Evolutionary conservation across 2,888 invertebrate genomes (phyloP).

Genomic region (Plebejus argus): DNA sequence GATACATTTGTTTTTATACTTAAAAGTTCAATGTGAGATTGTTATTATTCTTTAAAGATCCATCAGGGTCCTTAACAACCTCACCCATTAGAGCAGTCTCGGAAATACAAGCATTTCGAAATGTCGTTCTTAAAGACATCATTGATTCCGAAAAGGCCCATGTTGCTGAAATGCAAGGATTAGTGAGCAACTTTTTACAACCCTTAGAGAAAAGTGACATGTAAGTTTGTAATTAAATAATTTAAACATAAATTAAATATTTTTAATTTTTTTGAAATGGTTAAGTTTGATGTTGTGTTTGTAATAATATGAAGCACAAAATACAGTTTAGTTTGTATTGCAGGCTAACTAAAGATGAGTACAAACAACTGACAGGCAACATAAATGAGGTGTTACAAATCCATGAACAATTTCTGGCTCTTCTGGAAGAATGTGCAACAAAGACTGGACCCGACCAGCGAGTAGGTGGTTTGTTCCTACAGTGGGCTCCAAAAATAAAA

Average conservation of each 20-base stretch:
- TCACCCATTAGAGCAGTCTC: constrained; percentile 84
- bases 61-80: constrained; percentile 80
- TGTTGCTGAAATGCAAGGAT: constrained; percentile 92
- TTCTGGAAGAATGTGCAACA: constrained; percentile 89
- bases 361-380: constrained; percentile 92
- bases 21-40: not conserved
- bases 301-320: not conserved
- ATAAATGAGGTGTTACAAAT: constrained; percentile 92
- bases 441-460: constrained; percentile 88
- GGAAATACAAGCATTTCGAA: constrained; percentile 89
- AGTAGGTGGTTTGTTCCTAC: constrained; percentile 95
- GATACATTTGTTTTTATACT: not conserved
- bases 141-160: constrained; percentile 96
- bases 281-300: constrained; percentile 16
- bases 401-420: constrained; percentile 89
- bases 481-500: constrained; percentile 91
- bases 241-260: constrained; percentile 1
- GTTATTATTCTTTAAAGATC: constrained; percentile 59
- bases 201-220: constrained; percentile 93
- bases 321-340: constrained; percentile 45
- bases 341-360: constrained; percentile 92
- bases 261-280: not conserved
- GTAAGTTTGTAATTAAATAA: constrained; percentile 80
- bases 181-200: constrained; percentile 91
- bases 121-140: constrained; percentile 93